Evolutionary conservation across 2,888 invertebrate species (phyloP).

Genomic region (Odontothrips loti): DNA sequence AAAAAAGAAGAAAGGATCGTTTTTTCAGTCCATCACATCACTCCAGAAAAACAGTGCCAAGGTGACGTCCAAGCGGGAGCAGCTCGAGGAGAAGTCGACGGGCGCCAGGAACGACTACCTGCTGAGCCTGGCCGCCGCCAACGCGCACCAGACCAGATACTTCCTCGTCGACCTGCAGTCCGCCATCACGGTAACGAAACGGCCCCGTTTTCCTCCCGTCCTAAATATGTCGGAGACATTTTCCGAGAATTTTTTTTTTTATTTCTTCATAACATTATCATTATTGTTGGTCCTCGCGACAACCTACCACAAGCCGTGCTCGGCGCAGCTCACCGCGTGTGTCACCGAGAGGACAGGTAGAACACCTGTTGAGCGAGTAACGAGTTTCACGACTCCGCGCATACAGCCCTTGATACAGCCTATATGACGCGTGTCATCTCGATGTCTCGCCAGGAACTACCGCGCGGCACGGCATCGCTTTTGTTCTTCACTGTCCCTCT

Average conservation of each 20-base stretch:
- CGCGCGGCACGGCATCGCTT: too few relatives aligned
- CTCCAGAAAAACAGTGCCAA: slow-evolving; percentile 97
- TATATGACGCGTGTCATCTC: not conserved
- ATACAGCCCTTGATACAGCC: too few relatives aligned
- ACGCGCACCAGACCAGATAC: slow-evolving; percentile 87
- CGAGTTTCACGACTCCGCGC: not conserved
- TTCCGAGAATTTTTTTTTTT: too few relatives aligned
- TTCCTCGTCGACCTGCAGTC: slow-evolving; percentile 87
- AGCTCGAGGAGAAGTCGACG: slow-evolving; percentile 88
- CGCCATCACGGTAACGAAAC: slow-evolving; percentile 66
- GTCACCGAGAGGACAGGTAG: not conserved
- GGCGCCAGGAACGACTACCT: slow-evolving; percentile 93
- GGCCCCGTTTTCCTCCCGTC: too few relatives aligned
- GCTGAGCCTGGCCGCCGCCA: slow-evolving; percentile 83
- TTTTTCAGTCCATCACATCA: slow-evolving; percentile 93
- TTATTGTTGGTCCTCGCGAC: too few relatives aligned
- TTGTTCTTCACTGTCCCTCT: too few relatives aligned
- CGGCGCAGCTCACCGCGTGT: not conserved
- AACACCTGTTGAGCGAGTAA: not conserved
- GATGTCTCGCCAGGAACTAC: too few relatives aligned
- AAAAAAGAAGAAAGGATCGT: slow-evolving; percentile 93
- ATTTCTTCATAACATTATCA: too few relatives aligned
- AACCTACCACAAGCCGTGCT: too few relatives aligned
- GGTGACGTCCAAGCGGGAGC: slow-evolving; percentile 81
- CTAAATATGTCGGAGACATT: too few relatives aligned